These are phyloP conservation scores for Brachionus rubens DNA, from an alignment of 1,140 invertebrate genomes.

Conservation along the genomic window DNA sequence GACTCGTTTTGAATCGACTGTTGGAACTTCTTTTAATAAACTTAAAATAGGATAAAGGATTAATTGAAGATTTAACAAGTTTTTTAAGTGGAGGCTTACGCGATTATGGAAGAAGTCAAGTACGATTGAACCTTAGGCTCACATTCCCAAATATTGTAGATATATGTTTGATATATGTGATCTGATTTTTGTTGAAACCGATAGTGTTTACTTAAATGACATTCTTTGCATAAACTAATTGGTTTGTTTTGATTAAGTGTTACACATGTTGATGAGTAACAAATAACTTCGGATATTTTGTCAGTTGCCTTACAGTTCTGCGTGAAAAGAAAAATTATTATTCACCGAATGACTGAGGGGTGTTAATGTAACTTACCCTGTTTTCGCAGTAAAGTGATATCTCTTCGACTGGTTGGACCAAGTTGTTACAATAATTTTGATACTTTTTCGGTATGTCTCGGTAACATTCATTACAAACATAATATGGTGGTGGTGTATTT, in stretches of 20 bases:
- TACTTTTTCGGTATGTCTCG: conserved; percentile 75
- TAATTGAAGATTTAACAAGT: not conserved
- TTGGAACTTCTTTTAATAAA: conserved; percentile 59
- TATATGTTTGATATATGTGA: conserved; percentile 65
- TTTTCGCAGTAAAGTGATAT: conserved; percentile 92
- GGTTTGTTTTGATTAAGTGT: conserved; percentile 92
- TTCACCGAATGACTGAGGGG: not conserved
- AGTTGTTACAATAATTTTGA: conserved; percentile 78
- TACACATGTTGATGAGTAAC: conserved; percentile 92
- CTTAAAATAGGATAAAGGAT: conserved; percentile 49
- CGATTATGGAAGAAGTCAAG: conserved; percentile 27
- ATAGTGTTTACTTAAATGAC: conserved; percentile 50
- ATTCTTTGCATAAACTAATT: conserved; percentile 76
- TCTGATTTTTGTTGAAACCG: conserved; percentile 49
- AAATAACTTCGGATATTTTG: conserved; percentile 89
- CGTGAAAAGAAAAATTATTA: conserved; percentile 48
- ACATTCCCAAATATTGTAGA: conserved; percentile 49
- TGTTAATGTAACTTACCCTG: conserved; percentile 70
- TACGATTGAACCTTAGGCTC: not conserved
- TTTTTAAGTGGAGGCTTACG: not conserved
- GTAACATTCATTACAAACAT: conserved; percentile 91
- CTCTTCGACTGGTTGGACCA: conserved; percentile 88
- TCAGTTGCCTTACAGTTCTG: conserved; percentile 82
- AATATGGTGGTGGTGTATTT: conserved; percentile 83
- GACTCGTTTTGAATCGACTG: conserved; percentile 48